A percentile compares a stretch with the other conserved stretches of the same genome.
Evolutionary conservation across 2,113 vertebrate genomes (phyloP).

Genomic region (Epinephelus fuscoguttatus): DNA sequence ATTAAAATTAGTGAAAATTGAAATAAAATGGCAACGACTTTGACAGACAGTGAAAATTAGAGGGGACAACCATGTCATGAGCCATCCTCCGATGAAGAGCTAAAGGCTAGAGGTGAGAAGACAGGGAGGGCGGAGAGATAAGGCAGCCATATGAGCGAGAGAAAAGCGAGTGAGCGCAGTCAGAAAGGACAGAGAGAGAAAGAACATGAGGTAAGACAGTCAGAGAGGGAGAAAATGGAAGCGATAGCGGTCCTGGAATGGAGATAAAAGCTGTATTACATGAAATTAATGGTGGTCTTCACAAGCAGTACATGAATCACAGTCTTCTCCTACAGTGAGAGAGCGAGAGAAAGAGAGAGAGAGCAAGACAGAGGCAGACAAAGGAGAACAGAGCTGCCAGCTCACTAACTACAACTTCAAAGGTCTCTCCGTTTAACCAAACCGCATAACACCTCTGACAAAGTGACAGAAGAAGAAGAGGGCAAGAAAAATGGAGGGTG

Average conservation of each 20-base stretch:
- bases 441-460: slow-evolving; percentile 87
- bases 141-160: background rate
- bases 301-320: slow-evolving; percentile 97
- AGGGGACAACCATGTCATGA: background rate
- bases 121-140: slow-evolving; percentile 1
- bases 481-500: slow-evolving; percentile 83
- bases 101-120: slow-evolving; percentile 12
- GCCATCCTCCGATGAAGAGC: background rate
- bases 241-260: slow-evolving; percentile 90
- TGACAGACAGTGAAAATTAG: slow-evolving; percentile 9
- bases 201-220: slow-evolving; percentile 44
- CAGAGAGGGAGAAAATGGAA: slow-evolving; percentile 71
- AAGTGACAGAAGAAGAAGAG: slow-evolving; percentile 89
- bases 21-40: background rate
- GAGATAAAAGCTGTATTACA: slow-evolving; percentile 99
- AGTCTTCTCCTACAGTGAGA: slow-evolving; percentile 90
- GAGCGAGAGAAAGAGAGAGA: slow-evolving; percentile 77
- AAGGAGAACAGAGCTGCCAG: slow-evolving; percentile 92
- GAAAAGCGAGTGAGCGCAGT: slow-evolving; percentile 27
- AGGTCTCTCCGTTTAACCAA: slow-evolving; percentile 92
- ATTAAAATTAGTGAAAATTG: background rate
- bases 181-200: slow-evolving; percentile 45
- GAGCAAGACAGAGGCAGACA: slow-evolving; percentile 90
- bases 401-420: slow-evolving; percentile 95
- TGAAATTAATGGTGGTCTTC: slow-evolving; percentile 97